phyloP scores from a whole-genome alignment of 2,888 invertebrate species.

The Mamestra brassicae region DNA sequence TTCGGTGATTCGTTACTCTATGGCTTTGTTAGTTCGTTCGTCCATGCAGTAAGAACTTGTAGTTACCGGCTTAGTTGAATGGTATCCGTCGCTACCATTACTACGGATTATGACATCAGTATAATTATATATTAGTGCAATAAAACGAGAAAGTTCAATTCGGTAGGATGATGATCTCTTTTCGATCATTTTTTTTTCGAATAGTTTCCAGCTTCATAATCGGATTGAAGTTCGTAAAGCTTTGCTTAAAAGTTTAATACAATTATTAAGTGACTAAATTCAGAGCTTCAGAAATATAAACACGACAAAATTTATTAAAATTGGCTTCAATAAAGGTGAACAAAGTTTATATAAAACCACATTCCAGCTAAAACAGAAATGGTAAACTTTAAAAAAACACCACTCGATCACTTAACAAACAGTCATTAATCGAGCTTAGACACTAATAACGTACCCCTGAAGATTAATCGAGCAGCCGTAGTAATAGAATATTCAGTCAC shows the following conservation, averaged over 20 bases:
- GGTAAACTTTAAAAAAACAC: slow-evolving; percentile 70
- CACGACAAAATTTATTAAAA: neutral
- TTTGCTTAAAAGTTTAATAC: neutral
- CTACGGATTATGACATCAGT: slow-evolving; percentile 80
- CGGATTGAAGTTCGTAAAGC: neutral
- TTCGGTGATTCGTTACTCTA: slow-evolving; percentile 18
- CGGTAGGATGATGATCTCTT: slow-evolving; percentile 56
- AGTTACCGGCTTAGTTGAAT: slow-evolving; percentile 56
- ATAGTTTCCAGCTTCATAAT: neutral
- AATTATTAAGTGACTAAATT: neutral
- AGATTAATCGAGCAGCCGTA: slow-evolving; percentile 85
- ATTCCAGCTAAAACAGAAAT: slow-evolving; percentile 43
- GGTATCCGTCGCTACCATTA: slow-evolving; percentile 75
- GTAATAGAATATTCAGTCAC: slow-evolving; percentile 90
- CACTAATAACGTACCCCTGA: slow-evolving; percentile 84
- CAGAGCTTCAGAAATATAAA: neutral
- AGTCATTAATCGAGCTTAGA: slow-evolving; percentile 87
- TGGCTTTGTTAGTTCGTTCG: slow-evolving; percentile 5
- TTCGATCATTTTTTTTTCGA: slow-evolving; percentile 8
- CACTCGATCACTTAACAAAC: slow-evolving; percentile 84
- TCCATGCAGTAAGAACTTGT: slow-evolving; percentile 35
- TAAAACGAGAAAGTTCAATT: slow-evolving; percentile 79
- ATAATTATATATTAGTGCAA: slow-evolving; percentile 83
- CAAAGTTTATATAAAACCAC: neutral
- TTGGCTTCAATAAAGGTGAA: neutral